phyloP scores from a whole-genome alignment of 2,888 invertebrate species.

The Ophion slaviceki region DNA sequence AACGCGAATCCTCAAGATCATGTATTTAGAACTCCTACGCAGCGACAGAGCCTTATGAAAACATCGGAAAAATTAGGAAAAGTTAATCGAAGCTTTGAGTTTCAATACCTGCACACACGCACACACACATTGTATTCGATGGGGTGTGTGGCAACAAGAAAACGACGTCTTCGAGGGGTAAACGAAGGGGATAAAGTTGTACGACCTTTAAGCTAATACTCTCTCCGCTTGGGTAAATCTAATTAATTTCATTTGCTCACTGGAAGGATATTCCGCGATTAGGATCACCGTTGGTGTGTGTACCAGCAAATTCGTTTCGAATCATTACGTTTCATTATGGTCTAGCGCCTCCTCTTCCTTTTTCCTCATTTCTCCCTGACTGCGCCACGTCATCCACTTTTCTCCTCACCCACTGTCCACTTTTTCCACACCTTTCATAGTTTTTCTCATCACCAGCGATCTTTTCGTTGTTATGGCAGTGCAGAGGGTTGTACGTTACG shows the following conservation, averaged over 20 bases:
- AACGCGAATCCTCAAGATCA: too few species aligned
- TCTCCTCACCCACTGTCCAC: constrained; percentile 15
- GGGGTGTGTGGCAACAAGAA: constrained; percentile 13
- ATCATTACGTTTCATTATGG: constrained; percentile 61
- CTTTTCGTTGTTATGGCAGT: constrained; percentile 7
- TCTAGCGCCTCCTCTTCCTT: constrained; percentile 23
- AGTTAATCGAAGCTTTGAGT: too few species aligned
- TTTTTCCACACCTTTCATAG: not conserved
- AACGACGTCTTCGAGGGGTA: constrained; percentile 35
- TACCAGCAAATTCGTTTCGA: constrained; percentile 58
- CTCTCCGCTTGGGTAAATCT: constrained; percentile 61
- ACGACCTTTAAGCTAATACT: constrained; percentile 58
- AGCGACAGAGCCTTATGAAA: too few species aligned
- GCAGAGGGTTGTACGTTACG: not conserved
- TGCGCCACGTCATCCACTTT: constrained; percentile 8
- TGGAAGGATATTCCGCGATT: constrained; percentile 55
- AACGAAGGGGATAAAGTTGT: constrained; percentile 49
- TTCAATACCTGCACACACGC: too few species aligned
- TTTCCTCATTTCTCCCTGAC: not conserved
- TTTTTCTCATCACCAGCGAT: constrained; percentile 1
- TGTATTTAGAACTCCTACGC: too few species aligned
- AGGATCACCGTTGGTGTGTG: constrained; percentile 23
- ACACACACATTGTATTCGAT: not conserved
- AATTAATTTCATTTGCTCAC: constrained; percentile 65
- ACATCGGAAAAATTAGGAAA: too few species aligned